Percentiles rank a stretch among this genome's conserved stretches.
Evolutionary conservation across 2,888 invertebrate species (phyloP).

Genomic region (Entomobrya multifasciata): DNA sequence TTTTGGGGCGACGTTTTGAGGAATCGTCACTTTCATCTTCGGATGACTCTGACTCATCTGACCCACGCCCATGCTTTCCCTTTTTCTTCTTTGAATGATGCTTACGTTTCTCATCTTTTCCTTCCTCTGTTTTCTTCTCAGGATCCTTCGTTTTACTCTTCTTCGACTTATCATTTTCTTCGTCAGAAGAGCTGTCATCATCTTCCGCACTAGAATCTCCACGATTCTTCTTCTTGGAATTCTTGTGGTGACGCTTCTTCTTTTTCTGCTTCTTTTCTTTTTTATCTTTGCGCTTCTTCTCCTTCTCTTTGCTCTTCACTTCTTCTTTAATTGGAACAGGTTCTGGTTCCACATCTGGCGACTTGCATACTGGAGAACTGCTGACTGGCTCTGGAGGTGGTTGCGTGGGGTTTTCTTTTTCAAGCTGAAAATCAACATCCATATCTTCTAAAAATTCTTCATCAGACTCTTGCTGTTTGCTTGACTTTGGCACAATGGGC

Average conservation of each 20-base stretch:
- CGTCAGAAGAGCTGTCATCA: slow-evolving; percentile 61
- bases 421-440: slow-evolving; percentile 74
- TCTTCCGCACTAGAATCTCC: slow-evolving; percentile 79
- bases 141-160: slow-evolving; percentile 61
- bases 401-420: slow-evolving; percentile 66
- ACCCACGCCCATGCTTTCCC: slow-evolving; percentile 39
- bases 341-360: slow-evolving; percentile 10
- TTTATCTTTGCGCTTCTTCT: slow-evolving; percentile 68
- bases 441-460: slow-evolving; percentile 71
- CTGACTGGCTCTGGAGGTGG: not conserved
- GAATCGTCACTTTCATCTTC: slow-evolving; percentile 69
- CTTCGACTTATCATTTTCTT: slow-evolving; percentile 75
- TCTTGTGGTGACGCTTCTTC: slow-evolving; percentile 59
- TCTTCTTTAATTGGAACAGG: slow-evolving; percentile 30
- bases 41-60: slow-evolving; percentile 61
- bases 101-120: slow-evolving; percentile 55
- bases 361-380: not conserved
- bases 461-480: slow-evolving; percentile 57
- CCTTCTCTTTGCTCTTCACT: slow-evolving; percentile 43
- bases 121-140: slow-evolving; percentile 75
- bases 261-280: slow-evolving; percentile 74
- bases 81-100: slow-evolving; percentile 61
- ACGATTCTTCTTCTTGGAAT: slow-evolving; percentile 49
- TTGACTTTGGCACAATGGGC: slow-evolving; percentile 29
- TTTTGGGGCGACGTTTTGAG: slow-evolving; percentile 38